Conservation (phyloP, 1,140 invertebrate species). For the Diorhabda carinulata region DNA sequence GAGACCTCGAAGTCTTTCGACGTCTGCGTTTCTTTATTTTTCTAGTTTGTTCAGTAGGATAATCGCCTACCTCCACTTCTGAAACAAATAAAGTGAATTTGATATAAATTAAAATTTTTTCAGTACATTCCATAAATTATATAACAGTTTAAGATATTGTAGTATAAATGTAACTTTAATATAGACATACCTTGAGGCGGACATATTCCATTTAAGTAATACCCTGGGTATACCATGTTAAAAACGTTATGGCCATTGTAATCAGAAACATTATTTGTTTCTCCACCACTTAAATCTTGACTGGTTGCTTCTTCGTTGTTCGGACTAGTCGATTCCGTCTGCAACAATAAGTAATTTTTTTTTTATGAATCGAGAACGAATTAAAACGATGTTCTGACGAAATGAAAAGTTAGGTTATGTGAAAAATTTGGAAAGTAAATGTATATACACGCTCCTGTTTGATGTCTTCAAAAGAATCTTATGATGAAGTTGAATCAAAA, state of each 20-base stretch:
- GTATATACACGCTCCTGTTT: too few species aligned
- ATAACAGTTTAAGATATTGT: neutral
- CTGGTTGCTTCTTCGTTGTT: constrained; percentile 44
- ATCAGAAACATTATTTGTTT: constrained; percentile 35
- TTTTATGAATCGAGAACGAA: too few species aligned
- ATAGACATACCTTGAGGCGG: constrained; percentile 24
- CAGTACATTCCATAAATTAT: neutral
- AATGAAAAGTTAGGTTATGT: too few species aligned
- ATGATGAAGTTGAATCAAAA: too few species aligned
- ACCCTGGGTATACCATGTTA: constrained; percentile 40
- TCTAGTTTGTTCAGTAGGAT: constrained; percentile 21
- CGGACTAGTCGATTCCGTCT: constrained; percentile 45
- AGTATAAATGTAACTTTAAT: neutral
- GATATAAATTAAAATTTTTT: neutral
- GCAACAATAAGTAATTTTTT: constrained; percentile 2
- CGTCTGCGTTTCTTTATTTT: constrained; percentile 38
- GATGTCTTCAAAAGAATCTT: too few species aligned
- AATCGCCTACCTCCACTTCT: constrained; percentile 17
- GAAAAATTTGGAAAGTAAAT: too few species aligned
- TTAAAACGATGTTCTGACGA: too few species aligned
- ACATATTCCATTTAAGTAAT: constrained; percentile 34
- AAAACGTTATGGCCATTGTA: constrained; percentile 30
- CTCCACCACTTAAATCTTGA: constrained; percentile 37
- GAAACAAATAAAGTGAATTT: constrained; percentile 10
- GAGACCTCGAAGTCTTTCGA: constrained; percentile 34